Conservation (phyloP, 1,140 invertebrate genomes). For the Vollenhovia emeryi region DNA sequence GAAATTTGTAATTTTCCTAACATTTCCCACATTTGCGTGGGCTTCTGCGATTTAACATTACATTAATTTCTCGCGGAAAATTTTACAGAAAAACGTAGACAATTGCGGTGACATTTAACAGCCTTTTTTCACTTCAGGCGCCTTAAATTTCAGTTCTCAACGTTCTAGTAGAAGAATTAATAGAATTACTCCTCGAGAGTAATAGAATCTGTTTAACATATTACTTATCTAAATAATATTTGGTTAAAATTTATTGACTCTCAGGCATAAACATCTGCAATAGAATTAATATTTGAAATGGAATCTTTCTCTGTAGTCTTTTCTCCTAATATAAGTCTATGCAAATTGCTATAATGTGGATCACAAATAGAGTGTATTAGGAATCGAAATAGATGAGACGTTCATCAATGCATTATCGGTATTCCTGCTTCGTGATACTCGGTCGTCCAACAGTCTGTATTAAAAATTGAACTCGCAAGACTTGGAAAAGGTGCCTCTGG, state of each 20-base stretch:
- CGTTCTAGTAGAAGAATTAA: not conserved
- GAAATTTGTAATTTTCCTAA: not conserved
- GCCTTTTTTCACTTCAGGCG: not conserved
- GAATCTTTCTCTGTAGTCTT: not conserved
- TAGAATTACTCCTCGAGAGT: not conserved
- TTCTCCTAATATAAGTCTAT: not conserved
- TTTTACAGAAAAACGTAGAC: not conserved
- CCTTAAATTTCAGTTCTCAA: not conserved
- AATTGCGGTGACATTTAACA: not conserved
- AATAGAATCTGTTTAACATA: not conserved
- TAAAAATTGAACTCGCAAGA: slow-evolving; percentile 19
- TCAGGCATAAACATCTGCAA: no score
- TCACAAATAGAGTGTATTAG: not conserved
- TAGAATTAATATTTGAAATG: no score
- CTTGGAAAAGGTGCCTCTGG: not conserved
- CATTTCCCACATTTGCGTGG: not conserved
- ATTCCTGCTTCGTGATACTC: not conserved
- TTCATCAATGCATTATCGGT: not conserved
- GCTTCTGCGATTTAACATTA: not conserved
- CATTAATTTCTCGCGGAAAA: not conserved
- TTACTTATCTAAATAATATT: not conserved
- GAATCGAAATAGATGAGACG: not conserved
- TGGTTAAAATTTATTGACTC: no score
- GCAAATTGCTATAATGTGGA: not conserved
- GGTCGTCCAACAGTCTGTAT: not conserved